A percentile compares a stretch with the other conserved stretches of the same genome.
These are phyloP conservation scores for Polia nebulosa DNA, from an alignment of 2,888 invertebrate species.

Conservation along the genomic window DNA sequence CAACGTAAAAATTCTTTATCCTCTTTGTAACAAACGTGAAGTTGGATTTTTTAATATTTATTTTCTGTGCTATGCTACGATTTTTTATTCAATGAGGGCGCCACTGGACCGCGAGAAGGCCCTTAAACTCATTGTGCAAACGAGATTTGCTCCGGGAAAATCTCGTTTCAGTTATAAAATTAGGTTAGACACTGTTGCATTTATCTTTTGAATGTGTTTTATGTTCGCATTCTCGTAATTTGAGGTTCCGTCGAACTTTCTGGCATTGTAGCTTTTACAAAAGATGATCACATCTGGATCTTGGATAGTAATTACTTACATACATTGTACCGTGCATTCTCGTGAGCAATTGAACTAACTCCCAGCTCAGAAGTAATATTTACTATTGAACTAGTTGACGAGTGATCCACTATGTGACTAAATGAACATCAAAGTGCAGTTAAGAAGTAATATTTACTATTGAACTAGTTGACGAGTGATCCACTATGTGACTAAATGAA, in stretches of 20 bases:
- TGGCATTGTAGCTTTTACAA: neutral
- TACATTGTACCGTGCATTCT: neutral
- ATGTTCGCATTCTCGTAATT: slow-evolving; percentile 14
- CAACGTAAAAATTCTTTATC: no score
- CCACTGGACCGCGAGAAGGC: no score
- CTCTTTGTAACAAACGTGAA: no score
- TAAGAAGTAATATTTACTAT: neutral
- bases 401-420: slow-evolving; percentile 23
- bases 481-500: slow-evolving; percentile 27
- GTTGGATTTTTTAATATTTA: no score
- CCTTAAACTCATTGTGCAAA: slow-evolving; percentile 56
- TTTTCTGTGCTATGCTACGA: no score
- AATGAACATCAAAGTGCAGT: slow-evolving; percentile 33
- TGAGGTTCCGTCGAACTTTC: slow-evolving; percentile 15
- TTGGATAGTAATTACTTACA: no score
- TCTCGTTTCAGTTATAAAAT: slow-evolving; percentile 57
- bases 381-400: neutral
- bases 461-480: slow-evolving; percentile 14
- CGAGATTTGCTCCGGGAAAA: slow-evolving; percentile 48
- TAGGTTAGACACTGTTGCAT: slow-evolving; percentile 56
- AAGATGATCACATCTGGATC: no score
- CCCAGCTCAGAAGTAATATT: neutral
- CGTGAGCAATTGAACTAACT: neutral
- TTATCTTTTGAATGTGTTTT: slow-evolving; percentile 52
- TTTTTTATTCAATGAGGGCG: no score